Conservation (phyloP, 2,888 invertebrate species). For the Rotaria socialis region DNA sequence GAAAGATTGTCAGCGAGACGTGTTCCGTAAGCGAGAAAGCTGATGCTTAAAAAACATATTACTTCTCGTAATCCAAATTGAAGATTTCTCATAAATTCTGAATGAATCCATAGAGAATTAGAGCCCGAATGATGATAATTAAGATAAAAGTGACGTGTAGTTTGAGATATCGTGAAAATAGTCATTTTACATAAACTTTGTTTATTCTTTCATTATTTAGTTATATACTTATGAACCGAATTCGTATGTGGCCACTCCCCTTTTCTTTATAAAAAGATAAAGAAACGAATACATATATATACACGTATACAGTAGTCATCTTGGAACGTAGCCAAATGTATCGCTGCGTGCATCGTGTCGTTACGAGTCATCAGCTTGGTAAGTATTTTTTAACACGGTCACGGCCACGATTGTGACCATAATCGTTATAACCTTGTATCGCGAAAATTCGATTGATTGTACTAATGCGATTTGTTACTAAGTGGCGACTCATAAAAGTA, state of each 20-base stretch:
- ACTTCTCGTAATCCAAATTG: background rate
- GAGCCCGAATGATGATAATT: background rate
- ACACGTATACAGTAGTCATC: background rate
- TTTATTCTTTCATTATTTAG: background rate
- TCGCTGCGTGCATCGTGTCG: background rate
- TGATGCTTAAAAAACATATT: background rate
- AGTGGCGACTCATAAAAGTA: too few relatives aligned
- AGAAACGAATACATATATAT: background rate
- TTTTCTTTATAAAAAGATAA: background rate
- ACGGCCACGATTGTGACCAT: too few relatives aligned
- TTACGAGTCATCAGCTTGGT: too few relatives aligned
- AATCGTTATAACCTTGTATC: too few relatives aligned
- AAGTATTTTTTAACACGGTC: too few relatives aligned
- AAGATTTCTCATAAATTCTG: background rate
- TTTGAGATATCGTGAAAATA: background rate
- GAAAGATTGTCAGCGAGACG: background rate
- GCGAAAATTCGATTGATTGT: too few relatives aligned
- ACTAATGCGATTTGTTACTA: too few relatives aligned
- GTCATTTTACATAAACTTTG: background rate
- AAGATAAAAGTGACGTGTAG: background rate
- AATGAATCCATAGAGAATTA: background rate
- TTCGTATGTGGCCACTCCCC: background rate
- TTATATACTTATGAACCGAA: background rate
- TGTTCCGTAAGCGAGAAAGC: background rate
- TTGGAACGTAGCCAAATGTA: background rate